A percentile compares a stretch with the other conserved stretches of the same genome.
These are phyloP conservation scores for Bombus sylvicola DNA, from an alignment of 1,140 invertebrate species.

Conservation along the genomic window DNA sequence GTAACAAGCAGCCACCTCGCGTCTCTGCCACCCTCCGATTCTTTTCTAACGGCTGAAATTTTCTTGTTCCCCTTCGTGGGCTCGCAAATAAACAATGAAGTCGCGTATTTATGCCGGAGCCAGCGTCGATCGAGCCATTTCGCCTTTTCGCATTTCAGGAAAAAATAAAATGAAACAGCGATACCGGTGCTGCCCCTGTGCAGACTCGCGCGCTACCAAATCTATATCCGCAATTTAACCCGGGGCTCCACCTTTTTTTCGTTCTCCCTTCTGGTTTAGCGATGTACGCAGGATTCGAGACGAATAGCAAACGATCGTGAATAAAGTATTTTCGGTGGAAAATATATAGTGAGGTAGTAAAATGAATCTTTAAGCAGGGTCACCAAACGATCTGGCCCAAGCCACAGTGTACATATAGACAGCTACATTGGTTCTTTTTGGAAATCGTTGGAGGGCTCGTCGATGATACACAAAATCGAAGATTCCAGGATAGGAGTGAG, in stretches of 20 bases:
- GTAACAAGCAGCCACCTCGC: conserved; percentile 59
- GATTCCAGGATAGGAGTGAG: too few species aligned
- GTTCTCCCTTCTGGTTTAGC: background rate
- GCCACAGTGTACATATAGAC: too few species aligned
- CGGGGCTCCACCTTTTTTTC: background rate
- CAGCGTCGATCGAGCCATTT: conserved; percentile 9
- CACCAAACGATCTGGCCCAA: too few species aligned
- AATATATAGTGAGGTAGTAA: too few species aligned
- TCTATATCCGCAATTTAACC: conserved; percentile 4
- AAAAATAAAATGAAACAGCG: background rate
- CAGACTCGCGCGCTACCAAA: background rate
- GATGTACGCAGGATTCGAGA: conserved; percentile 18
- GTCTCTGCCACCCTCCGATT: conserved; percentile 1
- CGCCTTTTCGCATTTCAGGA: background rate
- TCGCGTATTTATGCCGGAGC: conserved; percentile 50
- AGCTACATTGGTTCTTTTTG: too few species aligned
- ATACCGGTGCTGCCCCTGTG: background rate
- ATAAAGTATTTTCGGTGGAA: background rate
- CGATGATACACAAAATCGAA: too few species aligned
- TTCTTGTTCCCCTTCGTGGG: conserved; percentile 43
- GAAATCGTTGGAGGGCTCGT: too few species aligned
- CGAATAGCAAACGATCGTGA: background rate
- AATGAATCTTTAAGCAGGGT: background rate
- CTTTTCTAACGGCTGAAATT: conserved; percentile 46
- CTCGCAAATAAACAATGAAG: conserved; percentile 58